Conservation (phyloP, 2,888 invertebrate species). For the Coelopa pilipes region DNA sequence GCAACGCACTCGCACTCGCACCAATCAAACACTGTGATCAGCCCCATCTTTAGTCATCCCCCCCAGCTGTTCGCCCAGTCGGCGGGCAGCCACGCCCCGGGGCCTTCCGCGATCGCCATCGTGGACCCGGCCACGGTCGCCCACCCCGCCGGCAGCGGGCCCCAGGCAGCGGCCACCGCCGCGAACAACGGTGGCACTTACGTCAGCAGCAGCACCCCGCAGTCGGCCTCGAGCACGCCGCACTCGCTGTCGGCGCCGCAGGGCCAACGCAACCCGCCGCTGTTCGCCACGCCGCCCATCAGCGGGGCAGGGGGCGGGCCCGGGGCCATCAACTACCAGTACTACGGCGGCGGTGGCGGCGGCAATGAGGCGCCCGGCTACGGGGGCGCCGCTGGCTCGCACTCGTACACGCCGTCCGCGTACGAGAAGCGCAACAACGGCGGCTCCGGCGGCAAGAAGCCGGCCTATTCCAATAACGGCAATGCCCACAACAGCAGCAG, state of each 20-base stretch:
- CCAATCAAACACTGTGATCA: constrained; percentile 64
- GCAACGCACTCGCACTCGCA: constrained; percentile 51
- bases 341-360: constrained; percentile 47
- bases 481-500: constrained; percentile 36
- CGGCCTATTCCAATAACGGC: constrained; percentile 36
- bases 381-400: constrained; percentile 28
- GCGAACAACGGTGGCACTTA: constrained; percentile 38
- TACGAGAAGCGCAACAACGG: constrained; percentile 58
- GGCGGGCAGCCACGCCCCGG: constrained; percentile 51
- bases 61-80: constrained; percentile 42
- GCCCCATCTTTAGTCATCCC: constrained; percentile 56
- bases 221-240: constrained; percentile 66
- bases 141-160: constrained; percentile 1
- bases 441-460: constrained; percentile 42
- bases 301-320: constrained; percentile 50
- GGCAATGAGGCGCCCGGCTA: constrained; percentile 41
- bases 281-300: constrained; percentile 66
- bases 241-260: constrained; percentile 51
- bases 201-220: constrained; percentile 53
- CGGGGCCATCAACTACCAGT: constrained; percentile 55
- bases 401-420: constrained; percentile 44
- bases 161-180: constrained; percentile 18
- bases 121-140: constrained; percentile 47
- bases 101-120: constrained; percentile 50
- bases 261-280: constrained; percentile 58